A percentile compares a stretch with the other conserved stretches of the same genome.
These are phyloP conservation scores for Anolis sagrei DNA, from an alignment of 2,113 vertebrate species.

Conservation along the genomic window DNA sequence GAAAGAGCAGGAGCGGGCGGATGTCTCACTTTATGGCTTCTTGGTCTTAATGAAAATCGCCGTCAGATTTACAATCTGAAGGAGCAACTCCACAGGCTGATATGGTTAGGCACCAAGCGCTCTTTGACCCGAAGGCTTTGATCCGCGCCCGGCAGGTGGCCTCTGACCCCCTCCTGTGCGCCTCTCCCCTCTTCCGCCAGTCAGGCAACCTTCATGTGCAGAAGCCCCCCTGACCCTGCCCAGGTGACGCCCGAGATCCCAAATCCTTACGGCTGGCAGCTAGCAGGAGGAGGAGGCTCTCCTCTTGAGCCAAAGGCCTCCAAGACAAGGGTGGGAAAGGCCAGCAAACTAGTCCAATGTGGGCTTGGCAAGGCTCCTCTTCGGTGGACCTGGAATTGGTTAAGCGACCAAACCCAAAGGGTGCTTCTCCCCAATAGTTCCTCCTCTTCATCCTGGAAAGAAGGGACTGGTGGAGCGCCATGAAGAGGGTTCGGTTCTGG, in stretches of 20 bases:
- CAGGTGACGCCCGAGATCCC: slow-evolving; percentile 72
- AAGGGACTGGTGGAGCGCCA: no score
- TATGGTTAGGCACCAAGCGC: slow-evolving; percentile 73
- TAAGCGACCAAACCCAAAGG: no score
- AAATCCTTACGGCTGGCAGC: slow-evolving; percentile 74
- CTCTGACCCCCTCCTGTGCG: slow-evolving; percentile 75
- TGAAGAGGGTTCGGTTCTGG: no score
- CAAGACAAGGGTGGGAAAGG: no score
- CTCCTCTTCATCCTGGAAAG: no score
- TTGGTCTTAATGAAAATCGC: slow-evolving; percentile 85
- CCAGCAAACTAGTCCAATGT: no score
- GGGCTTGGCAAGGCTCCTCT: no score
- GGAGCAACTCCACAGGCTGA: slow-evolving; percentile 82
- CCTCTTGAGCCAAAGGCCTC: no score
- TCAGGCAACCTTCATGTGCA: no score
- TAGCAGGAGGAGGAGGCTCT: no score
- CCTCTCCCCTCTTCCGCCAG: slow-evolving; percentile 74
- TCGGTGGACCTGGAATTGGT: no score
- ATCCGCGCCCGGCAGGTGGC: slow-evolving; percentile 81
- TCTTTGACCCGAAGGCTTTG: slow-evolving; percentile 82
- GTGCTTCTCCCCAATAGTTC: no score
- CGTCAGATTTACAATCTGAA: slow-evolving; percentile 86
- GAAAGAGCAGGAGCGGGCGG: slow-evolving; percentile 76
- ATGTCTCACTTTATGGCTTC: slow-evolving; percentile 87
- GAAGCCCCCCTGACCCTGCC: slow-evolving; percentile 61